Conservation (phyloP, 1,140 invertebrate genomes). For the Drosophila sp. region DNA sequence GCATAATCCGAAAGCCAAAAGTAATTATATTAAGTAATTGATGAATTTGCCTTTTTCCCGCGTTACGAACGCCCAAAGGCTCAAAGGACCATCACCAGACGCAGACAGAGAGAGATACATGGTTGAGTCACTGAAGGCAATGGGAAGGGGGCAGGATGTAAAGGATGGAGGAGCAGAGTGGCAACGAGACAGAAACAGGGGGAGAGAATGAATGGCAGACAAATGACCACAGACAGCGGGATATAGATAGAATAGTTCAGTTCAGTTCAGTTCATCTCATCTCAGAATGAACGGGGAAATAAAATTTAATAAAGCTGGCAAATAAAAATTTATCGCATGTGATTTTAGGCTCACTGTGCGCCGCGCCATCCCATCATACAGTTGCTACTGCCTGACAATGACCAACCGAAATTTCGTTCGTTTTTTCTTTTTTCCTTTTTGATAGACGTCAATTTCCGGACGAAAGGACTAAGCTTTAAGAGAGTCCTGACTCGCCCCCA, state of each 20-base stretch:
- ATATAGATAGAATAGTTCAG: slow-evolving; percentile 30
- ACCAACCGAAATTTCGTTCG: slow-evolving; percentile 2
- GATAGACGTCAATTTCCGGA: slow-evolving; percentile 68
- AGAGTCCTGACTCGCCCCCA: background rate
- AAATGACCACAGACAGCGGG: slow-evolving; percentile 21
- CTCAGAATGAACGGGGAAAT: slow-evolving; percentile 42
- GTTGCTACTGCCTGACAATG: slow-evolving; percentile 22
- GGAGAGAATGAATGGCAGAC: slow-evolving; percentile 10
- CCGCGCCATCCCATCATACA: too few relatives aligned
- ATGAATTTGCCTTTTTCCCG: slow-evolving; percentile 78
- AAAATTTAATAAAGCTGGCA: slow-evolving; percentile 77
- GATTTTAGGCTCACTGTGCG: slow-evolving; percentile 71
- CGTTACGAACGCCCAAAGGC: slow-evolving; percentile 10
- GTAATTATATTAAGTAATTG: slow-evolving; percentile 82
- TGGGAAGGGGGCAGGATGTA: background rate
- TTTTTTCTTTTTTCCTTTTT: slow-evolving; percentile 61
- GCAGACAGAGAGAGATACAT: slow-evolving; percentile 37
- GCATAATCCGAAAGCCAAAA: slow-evolving; percentile 81
- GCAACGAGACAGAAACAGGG: slow-evolving; percentile 2
- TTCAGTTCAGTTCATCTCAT: slow-evolving; percentile 1
- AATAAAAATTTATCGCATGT: slow-evolving; percentile 80
- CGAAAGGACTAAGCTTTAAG: slow-evolving; percentile 36
- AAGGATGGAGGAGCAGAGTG: slow-evolving; percentile 5
- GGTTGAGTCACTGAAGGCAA: background rate
- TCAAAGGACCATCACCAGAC: slow-evolving; percentile 50